These are phyloP conservation scores for Characodon lateralis DNA, from an alignment of 2,797 vertebrate species.

Conservation along the genomic window DNA sequence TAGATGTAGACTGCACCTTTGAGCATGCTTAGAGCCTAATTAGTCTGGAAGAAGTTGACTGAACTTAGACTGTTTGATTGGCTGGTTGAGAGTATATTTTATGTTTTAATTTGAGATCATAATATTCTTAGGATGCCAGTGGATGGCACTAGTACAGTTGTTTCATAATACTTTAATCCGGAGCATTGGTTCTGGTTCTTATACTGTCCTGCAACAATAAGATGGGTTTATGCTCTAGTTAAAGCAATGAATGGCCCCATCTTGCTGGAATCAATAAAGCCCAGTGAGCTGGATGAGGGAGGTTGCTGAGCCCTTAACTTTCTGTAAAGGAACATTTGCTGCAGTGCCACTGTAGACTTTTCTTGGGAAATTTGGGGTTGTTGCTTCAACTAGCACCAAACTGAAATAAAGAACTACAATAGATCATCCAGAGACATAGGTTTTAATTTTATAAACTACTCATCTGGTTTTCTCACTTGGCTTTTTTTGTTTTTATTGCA, in stretches of 20 bases:
- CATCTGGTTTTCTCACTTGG: slow-evolving; percentile 32
- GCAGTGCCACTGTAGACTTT: slow-evolving; percentile 32
- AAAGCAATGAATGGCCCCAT: slow-evolving; percentile 70
- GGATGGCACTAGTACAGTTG: not conserved
- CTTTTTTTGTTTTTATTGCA: slow-evolving; percentile 68
- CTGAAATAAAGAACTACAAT: slow-evolving; percentile 5
- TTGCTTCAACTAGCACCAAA: slow-evolving; percentile 1
- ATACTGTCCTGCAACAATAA: slow-evolving; percentile 59
- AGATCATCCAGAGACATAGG: slow-evolving; percentile 27
- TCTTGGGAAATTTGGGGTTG: slow-evolving; percentile 7
- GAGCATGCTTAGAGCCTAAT: not conserved
- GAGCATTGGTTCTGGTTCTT: slow-evolving; percentile 39
- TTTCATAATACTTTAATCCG: slow-evolving; percentile 12
- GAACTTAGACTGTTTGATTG: not conserved
- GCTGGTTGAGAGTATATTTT: not conserved
- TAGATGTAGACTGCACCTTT: not conserved
- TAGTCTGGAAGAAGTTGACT: not conserved
- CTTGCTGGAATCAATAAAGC: slow-evolving; percentile 76
- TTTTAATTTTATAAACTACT: slow-evolving; percentile 36
- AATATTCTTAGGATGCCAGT: not conserved
- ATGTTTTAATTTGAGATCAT: slow-evolving; percentile 3
- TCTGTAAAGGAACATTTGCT: slow-evolving; percentile 63
- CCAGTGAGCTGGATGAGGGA: slow-evolving; percentile 44
- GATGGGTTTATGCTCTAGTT: slow-evolving; percentile 71
- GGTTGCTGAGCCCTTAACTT: slow-evolving; percentile 64